phyloP scores from a whole-genome alignment of 1,140 invertebrate species.

The Saccostrea cuccullata region DNA sequence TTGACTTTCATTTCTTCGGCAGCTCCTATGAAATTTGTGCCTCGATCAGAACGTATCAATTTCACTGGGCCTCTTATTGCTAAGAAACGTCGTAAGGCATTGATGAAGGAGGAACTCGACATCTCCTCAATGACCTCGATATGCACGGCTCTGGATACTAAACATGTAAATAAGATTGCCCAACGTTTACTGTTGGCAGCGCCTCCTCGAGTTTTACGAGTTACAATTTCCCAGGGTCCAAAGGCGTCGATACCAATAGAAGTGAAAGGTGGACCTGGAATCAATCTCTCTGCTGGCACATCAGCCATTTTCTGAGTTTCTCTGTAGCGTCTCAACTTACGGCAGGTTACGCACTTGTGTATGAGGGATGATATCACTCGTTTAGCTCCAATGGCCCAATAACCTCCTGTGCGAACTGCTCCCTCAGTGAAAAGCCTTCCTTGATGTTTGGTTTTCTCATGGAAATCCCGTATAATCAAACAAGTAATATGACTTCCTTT shows the following conservation, averaged over 20 bases:
- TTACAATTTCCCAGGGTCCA: background rate
- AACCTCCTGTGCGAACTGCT: background rate
- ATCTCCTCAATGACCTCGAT: conserved; percentile 60
- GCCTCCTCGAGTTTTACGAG: conserved; percentile 18
- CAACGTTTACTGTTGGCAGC: conserved; percentile 53
- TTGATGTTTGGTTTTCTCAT: conserved; percentile 40
- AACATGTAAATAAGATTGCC: conserved; percentile 56
- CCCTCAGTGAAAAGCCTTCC: conserved; percentile 36
- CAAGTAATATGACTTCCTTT: conserved; percentile 27
- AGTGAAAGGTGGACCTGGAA: too few species aligned
- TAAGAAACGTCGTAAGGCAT: conserved; percentile 52
- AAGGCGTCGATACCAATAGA: background rate
- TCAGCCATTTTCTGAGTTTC: conserved; percentile 4
- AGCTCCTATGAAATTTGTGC: conserved; percentile 61
- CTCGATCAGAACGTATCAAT: conserved; percentile 48
- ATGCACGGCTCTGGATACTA: conserved; percentile 54
- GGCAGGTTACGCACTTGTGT: conserved; percentile 42
- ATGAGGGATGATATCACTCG: conserved; percentile 42
- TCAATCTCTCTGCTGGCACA: background rate
- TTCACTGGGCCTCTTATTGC: conserved; percentile 42
- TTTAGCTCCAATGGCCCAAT: conserved; percentile 43
- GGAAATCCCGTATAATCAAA: conserved; percentile 40
- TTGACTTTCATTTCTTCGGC: conserved; percentile 44
- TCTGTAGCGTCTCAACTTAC: conserved; percentile 1
- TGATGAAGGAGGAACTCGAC: conserved; percentile 59